phyloP scores from a whole-genome alignment of 1,140 invertebrate species.

The Zaprionus ornatus region DNA sequence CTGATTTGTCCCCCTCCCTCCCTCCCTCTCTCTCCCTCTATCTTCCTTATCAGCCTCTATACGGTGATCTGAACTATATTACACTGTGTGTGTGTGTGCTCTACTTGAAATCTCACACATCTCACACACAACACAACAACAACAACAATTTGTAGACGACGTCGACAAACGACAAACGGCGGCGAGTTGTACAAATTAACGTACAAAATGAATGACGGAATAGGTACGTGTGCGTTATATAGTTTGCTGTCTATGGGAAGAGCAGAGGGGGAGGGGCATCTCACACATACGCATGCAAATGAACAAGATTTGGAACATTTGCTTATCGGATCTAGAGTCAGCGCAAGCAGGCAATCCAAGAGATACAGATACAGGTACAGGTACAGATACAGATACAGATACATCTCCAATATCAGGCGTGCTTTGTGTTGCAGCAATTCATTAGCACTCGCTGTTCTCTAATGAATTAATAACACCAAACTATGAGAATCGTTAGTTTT shows the following conservation, averaged over 20 bases:
- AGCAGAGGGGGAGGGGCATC: neutral
- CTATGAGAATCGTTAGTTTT: slow-evolving; percentile 69
- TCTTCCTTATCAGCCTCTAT: slow-evolving; percentile 59
- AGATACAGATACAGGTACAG: neutral
- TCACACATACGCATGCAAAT: slow-evolving; percentile 6
- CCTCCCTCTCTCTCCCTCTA: neutral
- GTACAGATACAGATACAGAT: neutral
- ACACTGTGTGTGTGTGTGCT: slow-evolving; percentile 64
- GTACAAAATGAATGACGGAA: slow-evolving; percentile 81
- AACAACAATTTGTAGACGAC: slow-evolving; percentile 16
- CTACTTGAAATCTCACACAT: slow-evolving; percentile 80
- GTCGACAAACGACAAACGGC: slow-evolving; percentile 24
- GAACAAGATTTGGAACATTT: slow-evolving; percentile 7
- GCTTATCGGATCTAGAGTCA: slow-evolving; percentile 5
- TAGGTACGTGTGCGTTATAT: slow-evolving; percentile 65
- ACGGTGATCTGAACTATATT: slow-evolving; percentile 73
- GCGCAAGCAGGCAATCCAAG: neutral
- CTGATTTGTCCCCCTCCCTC: slow-evolving; percentile 34
- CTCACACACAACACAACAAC: slow-evolving; percentile 59
- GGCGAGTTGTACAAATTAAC: slow-evolving; percentile 77
- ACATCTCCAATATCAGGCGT: neutral
- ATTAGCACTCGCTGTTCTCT: slow-evolving; percentile 66
- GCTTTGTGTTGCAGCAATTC: slow-evolving; percentile 55
- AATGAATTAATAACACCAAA: slow-evolving; percentile 80
- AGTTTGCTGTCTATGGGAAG: slow-evolving; percentile 29